phyloP scores from a whole-genome alignment of 1,140 invertebrate species.

The Ridgeia piscesae region DNA sequence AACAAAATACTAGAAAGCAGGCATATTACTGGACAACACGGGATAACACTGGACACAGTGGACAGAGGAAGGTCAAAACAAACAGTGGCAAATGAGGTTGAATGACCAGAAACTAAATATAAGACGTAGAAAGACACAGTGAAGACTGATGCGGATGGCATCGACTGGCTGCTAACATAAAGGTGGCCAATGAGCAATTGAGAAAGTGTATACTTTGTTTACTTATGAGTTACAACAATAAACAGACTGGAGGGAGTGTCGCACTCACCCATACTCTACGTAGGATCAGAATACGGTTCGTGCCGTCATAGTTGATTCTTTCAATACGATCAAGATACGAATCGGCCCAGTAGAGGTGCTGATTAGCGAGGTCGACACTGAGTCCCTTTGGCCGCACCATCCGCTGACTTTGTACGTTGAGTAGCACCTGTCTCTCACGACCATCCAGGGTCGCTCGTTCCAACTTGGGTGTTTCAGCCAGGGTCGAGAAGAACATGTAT shows the following conservation, averaged over 20 bases:
- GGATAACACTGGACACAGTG: too few species aligned
- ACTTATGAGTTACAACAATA: slow-evolving; percentile 18
- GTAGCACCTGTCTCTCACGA: slow-evolving; percentile 66
- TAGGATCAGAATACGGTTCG: slow-evolving; percentile 67
- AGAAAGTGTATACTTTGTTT: neutral
- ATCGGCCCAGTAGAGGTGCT: slow-evolving; percentile 68
- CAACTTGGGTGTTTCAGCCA: slow-evolving; percentile 89
- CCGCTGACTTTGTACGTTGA: slow-evolving; percentile 76
- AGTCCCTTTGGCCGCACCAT: slow-evolving; percentile 92
- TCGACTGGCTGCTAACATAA: neutral
- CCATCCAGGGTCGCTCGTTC: slow-evolving; percentile 89
- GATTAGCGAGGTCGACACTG: slow-evolving; percentile 69
- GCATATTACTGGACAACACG: too few species aligned
- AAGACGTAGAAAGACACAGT: neutral
- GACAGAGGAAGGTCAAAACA: too few species aligned
- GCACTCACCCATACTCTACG: slow-evolving; percentile 71
- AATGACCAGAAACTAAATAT: too few species aligned
- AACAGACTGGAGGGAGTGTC: slow-evolving; percentile 30
- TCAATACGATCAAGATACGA: slow-evolving; percentile 84
- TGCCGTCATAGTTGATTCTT: slow-evolving; percentile 85
- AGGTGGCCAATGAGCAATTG: neutral
- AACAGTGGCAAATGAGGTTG: too few species aligned
- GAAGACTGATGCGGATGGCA: neutral
- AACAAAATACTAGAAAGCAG: too few species aligned
- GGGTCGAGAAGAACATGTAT: slow-evolving; percentile 51